phyloP scores from a whole-genome alignment of 1,140 invertebrate species.

The Pteromalus puparum region DNA sequence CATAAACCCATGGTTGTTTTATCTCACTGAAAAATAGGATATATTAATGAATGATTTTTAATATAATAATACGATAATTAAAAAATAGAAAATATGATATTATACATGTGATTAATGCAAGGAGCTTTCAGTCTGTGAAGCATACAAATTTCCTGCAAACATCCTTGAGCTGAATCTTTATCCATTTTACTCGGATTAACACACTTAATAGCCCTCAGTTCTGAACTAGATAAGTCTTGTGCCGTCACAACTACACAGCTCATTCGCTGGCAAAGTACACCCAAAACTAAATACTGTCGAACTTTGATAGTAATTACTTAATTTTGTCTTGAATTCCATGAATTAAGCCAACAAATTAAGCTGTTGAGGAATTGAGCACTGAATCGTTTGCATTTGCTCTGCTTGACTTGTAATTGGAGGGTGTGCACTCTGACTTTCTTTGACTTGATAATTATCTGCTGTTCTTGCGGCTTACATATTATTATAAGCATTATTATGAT shows the following conservation, averaged over 20 bases:
- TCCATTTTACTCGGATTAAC: slow-evolving; percentile 77
- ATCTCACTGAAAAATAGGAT: slow-evolving; percentile 76
- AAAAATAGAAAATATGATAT: slow-evolving; percentile 80
- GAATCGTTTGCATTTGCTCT: slow-evolving; percentile 46
- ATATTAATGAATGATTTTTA: background rate
- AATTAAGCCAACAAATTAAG: background rate
- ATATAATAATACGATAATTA: slow-evolving; percentile 25
- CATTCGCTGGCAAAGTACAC: too few relatives aligned
- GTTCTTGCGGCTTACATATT: slow-evolving; percentile 16
- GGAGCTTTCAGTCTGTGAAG: slow-evolving; percentile 87
- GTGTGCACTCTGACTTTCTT: slow-evolving; percentile 23
- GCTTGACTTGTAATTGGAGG: background rate
- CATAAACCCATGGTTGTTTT: slow-evolving; percentile 79
- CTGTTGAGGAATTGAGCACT: slow-evolving; percentile 51
- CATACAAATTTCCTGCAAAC: slow-evolving; percentile 93
- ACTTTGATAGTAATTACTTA: slow-evolving; percentile 36
- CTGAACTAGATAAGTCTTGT: slow-evolving; percentile 56
- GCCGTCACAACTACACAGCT: slow-evolving; percentile 48
- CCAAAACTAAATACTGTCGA: slow-evolving; percentile 66
- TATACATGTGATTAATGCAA: slow-evolving; percentile 89
- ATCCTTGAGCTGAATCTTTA: slow-evolving; percentile 83
- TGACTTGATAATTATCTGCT: slow-evolving; percentile 40
- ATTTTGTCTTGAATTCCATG: slow-evolving; percentile 43
- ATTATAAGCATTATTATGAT: slow-evolving; percentile 36
- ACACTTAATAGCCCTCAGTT: slow-evolving; percentile 79